phyloP scores from a whole-genome alignment of 1,140 invertebrate species.

The Pogonus chalceus region DNA sequence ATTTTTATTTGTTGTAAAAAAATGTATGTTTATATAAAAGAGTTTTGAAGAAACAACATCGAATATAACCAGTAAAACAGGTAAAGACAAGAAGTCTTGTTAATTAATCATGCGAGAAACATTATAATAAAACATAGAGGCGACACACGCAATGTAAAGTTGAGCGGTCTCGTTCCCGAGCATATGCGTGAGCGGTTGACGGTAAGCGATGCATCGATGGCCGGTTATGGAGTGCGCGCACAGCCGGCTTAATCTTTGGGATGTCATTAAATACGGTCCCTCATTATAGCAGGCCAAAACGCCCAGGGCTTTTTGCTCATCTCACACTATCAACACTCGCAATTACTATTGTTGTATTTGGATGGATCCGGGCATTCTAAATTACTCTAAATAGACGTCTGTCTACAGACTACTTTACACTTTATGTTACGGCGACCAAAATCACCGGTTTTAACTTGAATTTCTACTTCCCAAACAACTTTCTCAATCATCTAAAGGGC shows the following conservation, averaged over 20 bases:
- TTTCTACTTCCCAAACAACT: no score
- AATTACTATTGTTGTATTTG: not conserved
- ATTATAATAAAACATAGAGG: constrained; percentile 1
- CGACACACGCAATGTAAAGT: not conserved
- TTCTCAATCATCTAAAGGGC: no score
- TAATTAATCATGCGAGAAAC: constrained; percentile 7
- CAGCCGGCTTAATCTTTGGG: not conserved
- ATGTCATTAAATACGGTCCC: not conserved
- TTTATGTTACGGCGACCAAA: no score
- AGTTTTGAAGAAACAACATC: no score
- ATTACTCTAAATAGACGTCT: not conserved
- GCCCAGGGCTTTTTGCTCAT: not conserved
- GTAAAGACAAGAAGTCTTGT: not conserved
- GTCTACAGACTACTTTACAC: constrained; percentile 1
- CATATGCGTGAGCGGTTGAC: no score
- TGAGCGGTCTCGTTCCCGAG: not conserved
- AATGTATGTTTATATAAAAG: no score
- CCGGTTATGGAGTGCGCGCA: not conserved
- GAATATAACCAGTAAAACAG: not conserved
- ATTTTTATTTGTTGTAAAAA: no score
- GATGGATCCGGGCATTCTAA: constrained; percentile 2
- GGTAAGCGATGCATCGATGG: not conserved
- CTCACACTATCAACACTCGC: constrained; percentile 1
- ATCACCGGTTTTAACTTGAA: no score
- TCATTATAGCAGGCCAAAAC: not conserved